Evolutionary conservation across 2,888 invertebrate species (phyloP).

Genomic region (Gisinianus flammeolus): DNA sequence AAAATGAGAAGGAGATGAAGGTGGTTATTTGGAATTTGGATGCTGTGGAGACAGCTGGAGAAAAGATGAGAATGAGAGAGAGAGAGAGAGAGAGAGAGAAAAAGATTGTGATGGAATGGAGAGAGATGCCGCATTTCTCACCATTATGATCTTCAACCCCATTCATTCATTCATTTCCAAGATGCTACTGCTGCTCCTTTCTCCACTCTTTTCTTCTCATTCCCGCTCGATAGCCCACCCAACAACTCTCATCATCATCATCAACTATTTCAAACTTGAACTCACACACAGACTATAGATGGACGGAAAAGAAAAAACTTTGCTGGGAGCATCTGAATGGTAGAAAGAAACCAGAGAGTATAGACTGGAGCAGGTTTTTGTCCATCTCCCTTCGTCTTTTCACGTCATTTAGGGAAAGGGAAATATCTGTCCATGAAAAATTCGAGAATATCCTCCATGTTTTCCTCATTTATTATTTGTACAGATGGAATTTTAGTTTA

Average conservation of each 20-base stretch:
- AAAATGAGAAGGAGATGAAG: not conserved
- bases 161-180: constrained; percentile 6
- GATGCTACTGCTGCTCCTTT: not conserved
- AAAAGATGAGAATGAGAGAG: not conserved
- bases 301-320: constrained; percentile 1
- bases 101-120: not conserved
- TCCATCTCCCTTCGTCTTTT: no score
- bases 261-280: not conserved
- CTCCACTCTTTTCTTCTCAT: not conserved
- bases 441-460: no score
- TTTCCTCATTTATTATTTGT: no score
- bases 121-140: constrained; percentile 13
- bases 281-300: constrained; percentile 9
- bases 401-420: no score
- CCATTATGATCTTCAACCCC: constrained; percentile 9
- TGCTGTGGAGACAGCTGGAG: constrained; percentile 10
- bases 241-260: constrained; percentile 4
- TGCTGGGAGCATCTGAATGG: no score
- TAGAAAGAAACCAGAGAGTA: no score
- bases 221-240: not conserved
- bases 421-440: no score
- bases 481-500: no score
- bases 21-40: not conserved
- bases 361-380: no score
- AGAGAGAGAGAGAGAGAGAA: not conserved